phyloP scores from a whole-genome alignment of 2,113 vertebrate genomes.

The Crotalus viridis region DNA sequence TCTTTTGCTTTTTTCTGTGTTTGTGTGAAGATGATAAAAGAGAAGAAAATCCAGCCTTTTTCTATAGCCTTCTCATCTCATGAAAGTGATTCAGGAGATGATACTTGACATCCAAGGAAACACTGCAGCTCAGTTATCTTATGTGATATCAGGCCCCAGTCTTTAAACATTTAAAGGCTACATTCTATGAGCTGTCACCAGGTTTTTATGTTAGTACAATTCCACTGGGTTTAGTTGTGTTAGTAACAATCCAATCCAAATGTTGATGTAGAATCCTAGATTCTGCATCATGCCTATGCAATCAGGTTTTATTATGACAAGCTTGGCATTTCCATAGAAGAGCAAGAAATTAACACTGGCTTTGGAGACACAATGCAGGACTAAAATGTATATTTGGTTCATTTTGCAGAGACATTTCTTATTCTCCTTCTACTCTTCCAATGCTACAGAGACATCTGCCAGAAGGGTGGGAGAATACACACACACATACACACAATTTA shows the following conservation, averaged over 20 bases:
- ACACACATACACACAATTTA: background rate
- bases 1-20: slow-evolving; percentile 34
- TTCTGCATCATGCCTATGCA: background rate
- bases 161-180: background rate
- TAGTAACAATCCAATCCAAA: background rate
- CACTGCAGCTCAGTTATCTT: background rate
- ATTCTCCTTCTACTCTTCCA: background rate
- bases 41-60: slow-evolving; percentile 16
- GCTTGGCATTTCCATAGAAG: background rate
- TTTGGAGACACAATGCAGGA: background rate
- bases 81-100: slow-evolving; percentile 15
- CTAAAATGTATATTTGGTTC: background rate
- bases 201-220: background rate
- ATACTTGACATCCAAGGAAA: slow-evolving; percentile 44
- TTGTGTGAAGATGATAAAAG: slow-evolving; percentile 31
- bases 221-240: background rate
- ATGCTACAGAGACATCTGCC: background rate
- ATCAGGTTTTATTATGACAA: background rate
- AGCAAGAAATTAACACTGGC: background rate
- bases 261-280: background rate
- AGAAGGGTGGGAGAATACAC: background rate
- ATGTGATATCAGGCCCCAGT: slow-evolving; percentile 17
- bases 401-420: background rate
- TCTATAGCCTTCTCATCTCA: slow-evolving; percentile 42
- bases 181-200: accelerated